These are phyloP conservation scores for Taphrorychus bicolor DNA, from an alignment of 2,888 invertebrate genomes.

Conservation along the genomic window DNA sequence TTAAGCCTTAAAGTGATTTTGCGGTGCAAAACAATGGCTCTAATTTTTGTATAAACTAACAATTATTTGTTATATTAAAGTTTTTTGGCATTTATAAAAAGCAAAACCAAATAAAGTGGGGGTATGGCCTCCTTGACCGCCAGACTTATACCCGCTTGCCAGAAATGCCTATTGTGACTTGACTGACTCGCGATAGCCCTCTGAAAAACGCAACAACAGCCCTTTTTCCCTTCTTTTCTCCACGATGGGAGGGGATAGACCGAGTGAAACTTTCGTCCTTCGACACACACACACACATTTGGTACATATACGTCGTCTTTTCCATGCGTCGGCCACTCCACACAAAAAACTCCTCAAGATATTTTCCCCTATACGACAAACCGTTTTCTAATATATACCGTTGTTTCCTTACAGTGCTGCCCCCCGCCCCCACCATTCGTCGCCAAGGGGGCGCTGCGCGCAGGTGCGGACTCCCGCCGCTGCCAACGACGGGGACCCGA, in stretches of 20 bases:
- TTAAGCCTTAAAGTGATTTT: no score
- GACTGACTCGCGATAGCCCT: not conserved
- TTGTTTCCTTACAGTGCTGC: conserved; percentile 39
- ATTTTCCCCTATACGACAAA: conserved; percentile 34
- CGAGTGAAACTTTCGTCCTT: conserved; percentile 17
- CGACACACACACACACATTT: conserved; percentile 22
- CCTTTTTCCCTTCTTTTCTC: not conserved
- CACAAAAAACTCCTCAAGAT: conserved; percentile 38
- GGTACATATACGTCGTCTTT: conserved; percentile 27
- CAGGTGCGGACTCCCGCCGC: conserved; percentile 30
- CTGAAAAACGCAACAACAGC: conserved; percentile 10
- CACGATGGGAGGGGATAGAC: conserved; percentile 3
- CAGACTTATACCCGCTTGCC: not conserved
- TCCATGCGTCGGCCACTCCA: conserved; percentile 37
- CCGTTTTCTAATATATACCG: conserved; percentile 40
- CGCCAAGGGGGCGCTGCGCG: conserved; percentile 18
- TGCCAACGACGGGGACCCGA: conserved; percentile 24
- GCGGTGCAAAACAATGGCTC: no score
- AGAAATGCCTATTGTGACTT: conserved; percentile 10
- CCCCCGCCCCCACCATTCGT: conserved; percentile 28
- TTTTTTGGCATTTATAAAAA: no score
- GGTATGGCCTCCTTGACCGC: not conserved
- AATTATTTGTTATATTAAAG: no score
- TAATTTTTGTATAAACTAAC: no score
- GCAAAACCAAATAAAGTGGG: no score